phyloP scores from a whole-genome alignment of 2,113 vertebrate species.

The Reinhardtius hippoglossoides region DNA sequence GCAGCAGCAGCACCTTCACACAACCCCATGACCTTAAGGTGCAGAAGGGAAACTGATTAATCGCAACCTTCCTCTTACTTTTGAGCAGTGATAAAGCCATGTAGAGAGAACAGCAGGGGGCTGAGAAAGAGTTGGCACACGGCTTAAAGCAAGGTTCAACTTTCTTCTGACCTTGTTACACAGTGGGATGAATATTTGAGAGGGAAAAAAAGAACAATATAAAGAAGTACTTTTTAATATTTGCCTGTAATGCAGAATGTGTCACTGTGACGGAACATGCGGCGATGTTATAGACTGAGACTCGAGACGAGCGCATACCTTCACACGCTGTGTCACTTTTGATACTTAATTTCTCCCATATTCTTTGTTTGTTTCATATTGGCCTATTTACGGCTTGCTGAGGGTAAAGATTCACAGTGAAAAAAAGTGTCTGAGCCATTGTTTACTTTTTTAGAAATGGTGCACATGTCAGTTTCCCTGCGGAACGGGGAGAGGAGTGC shows the following conservation, averaged over 20 bases:
- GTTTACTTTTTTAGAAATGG: constrained; percentile 79
- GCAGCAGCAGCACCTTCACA: constrained; percentile 5
- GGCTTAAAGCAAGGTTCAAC: constrained; percentile 28
- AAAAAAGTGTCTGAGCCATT: constrained; percentile 70
- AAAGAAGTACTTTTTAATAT: constrained; percentile 35
- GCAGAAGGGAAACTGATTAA: constrained; percentile 10
- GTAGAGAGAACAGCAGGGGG: background rate
- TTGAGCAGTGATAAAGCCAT: background rate
- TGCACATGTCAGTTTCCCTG: constrained; percentile 79
- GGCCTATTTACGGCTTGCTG: constrained; percentile 76
- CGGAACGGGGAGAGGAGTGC: constrained; percentile 66
- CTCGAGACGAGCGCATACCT: constrained; percentile 42
- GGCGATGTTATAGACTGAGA: constrained; percentile 40
- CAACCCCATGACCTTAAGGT: constrained; percentile 9
- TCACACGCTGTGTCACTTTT: constrained; percentile 56
- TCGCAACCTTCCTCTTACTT: constrained; percentile 16
- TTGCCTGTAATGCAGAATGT: constrained; percentile 5
- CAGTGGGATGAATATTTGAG: constrained; percentile 12
- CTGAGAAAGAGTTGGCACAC: constrained; percentile 14
- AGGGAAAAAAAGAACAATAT: background rate
- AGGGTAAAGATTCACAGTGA: constrained; percentile 68
- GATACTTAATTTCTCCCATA: constrained; percentile 58
- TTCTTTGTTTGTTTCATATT: constrained; percentile 70
- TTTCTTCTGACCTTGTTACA: constrained; percentile 39
- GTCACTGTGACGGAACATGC: constrained; percentile 4